phyloP scores from a whole-genome alignment of 1,140 invertebrate genomes.

The Brachionus manjavacas region DNA sequence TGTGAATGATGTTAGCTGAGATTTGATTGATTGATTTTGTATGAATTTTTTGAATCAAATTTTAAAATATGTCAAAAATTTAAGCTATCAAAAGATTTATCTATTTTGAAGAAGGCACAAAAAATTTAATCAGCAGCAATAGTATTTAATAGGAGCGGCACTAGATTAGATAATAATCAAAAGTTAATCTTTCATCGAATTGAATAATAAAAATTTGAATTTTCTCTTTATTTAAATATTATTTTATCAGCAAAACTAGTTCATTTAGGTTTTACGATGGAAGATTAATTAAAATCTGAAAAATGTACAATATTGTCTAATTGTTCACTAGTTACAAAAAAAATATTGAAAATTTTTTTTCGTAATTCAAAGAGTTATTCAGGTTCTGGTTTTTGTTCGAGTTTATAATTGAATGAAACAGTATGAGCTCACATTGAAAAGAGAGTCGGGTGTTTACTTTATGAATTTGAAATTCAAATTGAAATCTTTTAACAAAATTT shows the following conservation, averaged over 20 bases:
- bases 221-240: not conserved
- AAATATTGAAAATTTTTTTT: not conserved
- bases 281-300: not conserved
- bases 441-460: constrained; percentile 10
- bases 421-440: constrained; percentile 7
- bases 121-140: not conserved
- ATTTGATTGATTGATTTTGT: not conserved
- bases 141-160: not conserved
- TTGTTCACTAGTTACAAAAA: not conserved
- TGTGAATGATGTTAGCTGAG: not conserved
- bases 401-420: constrained; percentile 3
- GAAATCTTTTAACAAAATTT: constrained; percentile 8
- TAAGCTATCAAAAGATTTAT: constrained; percentile 6
- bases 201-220: not conserved
- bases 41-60: not conserved
- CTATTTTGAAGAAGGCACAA: not conserved
- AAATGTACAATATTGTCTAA: not conserved
- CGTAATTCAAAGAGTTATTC: not conserved
- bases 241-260: not conserved
- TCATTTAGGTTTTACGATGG: not conserved
- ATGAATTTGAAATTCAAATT: constrained; percentile 25
- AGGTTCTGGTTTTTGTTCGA: not conserved
- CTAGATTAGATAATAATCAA: not conserved
- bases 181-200: not conserved
- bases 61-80: constrained; percentile 7